Evolutionary conservation across 2,113 vertebrate genomes (phyloP).

Genomic region (Thamnaconus septentrionalis): DNA sequence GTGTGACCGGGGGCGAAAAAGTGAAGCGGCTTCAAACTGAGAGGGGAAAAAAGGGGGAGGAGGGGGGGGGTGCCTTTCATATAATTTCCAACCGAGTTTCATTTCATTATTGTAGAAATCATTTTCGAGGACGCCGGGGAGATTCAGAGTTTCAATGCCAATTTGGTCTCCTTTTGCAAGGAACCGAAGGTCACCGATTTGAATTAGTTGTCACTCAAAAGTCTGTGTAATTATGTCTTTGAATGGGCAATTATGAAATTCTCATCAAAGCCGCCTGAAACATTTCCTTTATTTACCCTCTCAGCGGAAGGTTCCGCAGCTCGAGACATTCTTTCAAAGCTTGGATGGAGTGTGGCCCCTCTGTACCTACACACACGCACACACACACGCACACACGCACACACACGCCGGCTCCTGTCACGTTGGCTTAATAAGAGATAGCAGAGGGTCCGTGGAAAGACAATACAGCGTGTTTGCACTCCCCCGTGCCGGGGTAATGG

Average conservation of each 20-base stretch:
- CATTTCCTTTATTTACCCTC: constrained; percentile 71
- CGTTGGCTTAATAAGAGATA: constrained; percentile 70
- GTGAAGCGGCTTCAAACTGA: no score
- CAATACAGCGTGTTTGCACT: constrained; percentile 65
- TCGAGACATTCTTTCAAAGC: constrained; percentile 41
- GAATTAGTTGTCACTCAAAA: constrained; percentile 65
- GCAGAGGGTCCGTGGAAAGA: constrained; percentile 61
- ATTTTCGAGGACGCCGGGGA: constrained; percentile 33
- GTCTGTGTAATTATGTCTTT: constrained; percentile 67
- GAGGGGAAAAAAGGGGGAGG: no score
- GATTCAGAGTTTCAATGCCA: constrained; percentile 42
- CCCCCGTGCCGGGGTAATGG: constrained; percentile 63
- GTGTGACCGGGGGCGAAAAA: no score
- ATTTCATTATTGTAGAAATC: constrained; percentile 59
- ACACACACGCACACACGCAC: constrained; percentile 1
- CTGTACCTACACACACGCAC: constrained; percentile 1
- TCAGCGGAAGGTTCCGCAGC: constrained; percentile 51
- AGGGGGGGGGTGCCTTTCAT: not conserved
- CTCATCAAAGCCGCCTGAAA: constrained; percentile 56
- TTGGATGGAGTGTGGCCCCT: constrained; percentile 1
- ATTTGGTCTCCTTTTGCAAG: constrained; percentile 53
- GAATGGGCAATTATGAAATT: constrained; percentile 71
- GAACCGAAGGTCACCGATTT: constrained; percentile 68
- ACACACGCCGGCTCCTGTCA: constrained; percentile 42
- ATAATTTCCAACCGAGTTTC: constrained; percentile 35